Evolutionary conservation across 2,797 vertebrate genomes (phyloP).

Genomic region (Sebastes matsubarae): DNA sequence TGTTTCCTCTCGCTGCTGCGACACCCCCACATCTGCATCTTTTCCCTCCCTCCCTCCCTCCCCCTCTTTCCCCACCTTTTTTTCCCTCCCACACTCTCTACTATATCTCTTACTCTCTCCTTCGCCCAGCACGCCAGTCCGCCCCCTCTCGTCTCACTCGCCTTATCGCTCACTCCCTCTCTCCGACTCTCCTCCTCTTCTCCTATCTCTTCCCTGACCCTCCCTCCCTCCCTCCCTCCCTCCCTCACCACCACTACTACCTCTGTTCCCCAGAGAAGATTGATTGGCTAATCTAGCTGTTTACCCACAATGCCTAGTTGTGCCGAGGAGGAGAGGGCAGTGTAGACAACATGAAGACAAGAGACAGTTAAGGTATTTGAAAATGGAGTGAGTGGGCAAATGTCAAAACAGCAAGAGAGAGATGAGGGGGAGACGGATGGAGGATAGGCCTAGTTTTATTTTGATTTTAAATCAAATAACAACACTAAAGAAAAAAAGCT

Average conservation of each 20-base stretch:
- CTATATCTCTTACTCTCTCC: constrained; percentile 32
- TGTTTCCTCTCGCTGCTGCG: constrained; percentile 20
- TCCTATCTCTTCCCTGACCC: constrained; percentile 4
- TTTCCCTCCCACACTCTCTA: constrained; percentile 10
- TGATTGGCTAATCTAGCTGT: constrained; percentile 82
- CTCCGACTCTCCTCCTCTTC: not conserved
- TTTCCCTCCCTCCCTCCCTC: not conserved
- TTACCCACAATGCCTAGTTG: constrained; percentile 79
- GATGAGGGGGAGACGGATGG: not conserved
- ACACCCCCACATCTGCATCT: constrained; percentile 49
- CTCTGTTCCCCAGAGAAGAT: constrained; percentile 71
- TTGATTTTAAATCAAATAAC: not conserved
- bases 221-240: not conserved
- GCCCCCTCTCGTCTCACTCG: constrained; percentile 8
- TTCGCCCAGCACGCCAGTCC: constrained; percentile 14
- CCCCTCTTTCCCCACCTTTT: not conserved
- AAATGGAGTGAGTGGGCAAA: constrained; percentile 49
- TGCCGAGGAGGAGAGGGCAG: constrained; percentile 59
- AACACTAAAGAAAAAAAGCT: not conserved
- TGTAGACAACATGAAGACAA: constrained; percentile 57
- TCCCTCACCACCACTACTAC: constrained; percentile 37
- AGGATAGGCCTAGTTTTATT: not conserved
- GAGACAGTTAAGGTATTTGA: constrained; percentile 39
- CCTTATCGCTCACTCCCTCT: constrained; percentile 42
- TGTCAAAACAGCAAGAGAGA: constrained; percentile 14